Evolutionary conservation across 2,113 vertebrate genomes (phyloP).

Genomic region (Buteo buteo): DNA sequence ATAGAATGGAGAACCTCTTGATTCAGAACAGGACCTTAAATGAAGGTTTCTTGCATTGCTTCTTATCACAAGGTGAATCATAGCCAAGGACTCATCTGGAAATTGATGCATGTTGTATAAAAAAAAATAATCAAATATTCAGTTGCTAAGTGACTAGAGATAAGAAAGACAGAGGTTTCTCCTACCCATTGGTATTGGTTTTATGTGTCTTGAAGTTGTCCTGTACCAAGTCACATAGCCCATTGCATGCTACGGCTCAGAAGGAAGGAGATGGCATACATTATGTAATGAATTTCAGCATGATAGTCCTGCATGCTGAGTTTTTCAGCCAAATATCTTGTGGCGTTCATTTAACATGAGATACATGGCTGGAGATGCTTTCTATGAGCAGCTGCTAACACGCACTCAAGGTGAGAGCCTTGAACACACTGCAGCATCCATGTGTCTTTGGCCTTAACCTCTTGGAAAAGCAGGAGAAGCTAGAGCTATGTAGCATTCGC

Average conservation of each 20-base stretch:
- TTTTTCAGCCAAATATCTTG: neutral
- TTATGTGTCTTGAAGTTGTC: neutral
- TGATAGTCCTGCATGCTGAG: neutral
- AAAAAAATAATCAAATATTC: neutral
- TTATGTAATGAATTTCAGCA: neutral
- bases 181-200: neutral
- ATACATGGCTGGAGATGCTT: neutral
- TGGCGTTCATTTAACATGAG: neutral
- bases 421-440: neutral
- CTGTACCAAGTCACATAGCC: neutral
- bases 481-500: neutral
- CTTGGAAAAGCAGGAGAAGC: neutral
- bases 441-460: neutral
- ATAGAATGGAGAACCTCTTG: neutral
- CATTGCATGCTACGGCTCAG: neutral
- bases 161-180: neutral
- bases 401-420: neutral
- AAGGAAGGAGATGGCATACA: neutral
- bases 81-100: neutral
- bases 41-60: neutral
- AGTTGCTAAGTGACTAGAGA: neutral
- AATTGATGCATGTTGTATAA: neutral
- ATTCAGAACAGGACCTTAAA: neutral
- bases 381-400: neutral
- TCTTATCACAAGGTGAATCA: neutral